These are phyloP conservation scores for Pyrrhosoma nymphula DNA, from an alignment of 2,888 invertebrate species.

Conservation along the genomic window DNA sequence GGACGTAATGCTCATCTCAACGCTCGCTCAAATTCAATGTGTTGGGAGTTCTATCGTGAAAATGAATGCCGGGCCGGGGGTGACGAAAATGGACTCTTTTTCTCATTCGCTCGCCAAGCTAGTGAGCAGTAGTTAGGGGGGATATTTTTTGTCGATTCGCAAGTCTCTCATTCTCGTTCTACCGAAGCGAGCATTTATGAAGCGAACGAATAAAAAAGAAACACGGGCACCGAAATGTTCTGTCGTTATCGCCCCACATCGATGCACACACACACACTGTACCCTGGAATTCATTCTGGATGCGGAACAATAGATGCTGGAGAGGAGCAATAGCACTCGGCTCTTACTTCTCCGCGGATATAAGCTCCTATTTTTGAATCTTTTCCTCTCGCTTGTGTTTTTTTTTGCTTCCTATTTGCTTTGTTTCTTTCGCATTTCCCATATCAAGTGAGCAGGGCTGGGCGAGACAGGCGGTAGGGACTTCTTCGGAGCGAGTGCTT, in stretches of 20 bases:
- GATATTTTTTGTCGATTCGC: neutral
- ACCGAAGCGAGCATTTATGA: neutral
- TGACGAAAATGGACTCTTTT: neutral
- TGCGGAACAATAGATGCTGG: neutral
- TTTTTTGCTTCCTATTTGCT: neutral
- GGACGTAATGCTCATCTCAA: neutral
- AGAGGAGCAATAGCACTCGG: neutral
- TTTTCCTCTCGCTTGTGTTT: neutral
- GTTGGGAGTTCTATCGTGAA: neutral
- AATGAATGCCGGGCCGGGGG: neutral
- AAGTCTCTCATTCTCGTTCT: neutral
- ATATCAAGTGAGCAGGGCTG: neutral
- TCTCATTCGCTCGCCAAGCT: conserved; percentile 3
- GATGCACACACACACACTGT: neutral
- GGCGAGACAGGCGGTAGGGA: neutral
- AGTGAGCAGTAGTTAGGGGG: neutral
- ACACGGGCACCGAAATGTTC: neutral
- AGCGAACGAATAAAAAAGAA: neutral
- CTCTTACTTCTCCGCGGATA: neutral
- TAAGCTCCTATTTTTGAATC: neutral
- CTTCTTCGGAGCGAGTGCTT: neutral
- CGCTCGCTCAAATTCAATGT: neutral
- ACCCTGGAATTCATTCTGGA: neutral
- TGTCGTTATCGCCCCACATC: conserved; percentile 24
- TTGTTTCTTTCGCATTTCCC: neutral